Evolutionary conservation across 2,888 invertebrate species (phyloP), one percentile per base, ranked within the genome.

Genomic region (Tenthredo notha): DNA sequence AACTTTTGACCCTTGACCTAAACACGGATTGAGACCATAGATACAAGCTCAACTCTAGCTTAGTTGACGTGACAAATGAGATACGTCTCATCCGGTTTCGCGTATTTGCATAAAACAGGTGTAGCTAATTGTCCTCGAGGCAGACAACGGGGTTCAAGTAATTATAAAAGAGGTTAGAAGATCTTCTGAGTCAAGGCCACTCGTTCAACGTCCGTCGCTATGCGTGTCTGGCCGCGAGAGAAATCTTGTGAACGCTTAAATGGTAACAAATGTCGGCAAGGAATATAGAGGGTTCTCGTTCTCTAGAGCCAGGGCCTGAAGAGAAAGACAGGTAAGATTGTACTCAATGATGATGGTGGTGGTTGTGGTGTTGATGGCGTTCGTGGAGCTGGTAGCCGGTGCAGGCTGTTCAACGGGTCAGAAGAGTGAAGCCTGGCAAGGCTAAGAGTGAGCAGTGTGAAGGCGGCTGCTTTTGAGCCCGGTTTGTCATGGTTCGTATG

Each of bases 401-500:
- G 83, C 83, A 61, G 80, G 58, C 61, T 70, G 47, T 61, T 80
- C 61, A 83, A 83, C 83, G 65, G 67, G 70, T 70, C 83, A 58
- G 67, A 80, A 83, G 67, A 65, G 67, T 33, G 74, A 77, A 77
- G 77, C 77, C 33, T 33, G 18, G 25, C 37, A 33, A 29, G 29
- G 70, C 61, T 77, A 33, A 83, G 65, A 83, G 83, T 50, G 83
- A 83, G 67, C 83, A 83, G 83, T 86, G 86, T 86, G 88, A 88
- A 88, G 92, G 92, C 93, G 92, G 92, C 91, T 88, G 92, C 92
- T 92, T 93, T 93, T 93, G 92, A 92, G 91, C 88, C 91, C 89
- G 90, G 92, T 93, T 93, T 92, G 93, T 92, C 93, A 93, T 93
- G 93, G 92, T 90, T 92, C 91, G 92, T 90, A 91, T 93, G 93